These are phyloP conservation scores for Camponotus pennsylvanicus DNA, from an alignment of 1,140 invertebrate genomes.

Conservation along the genomic window DNA sequence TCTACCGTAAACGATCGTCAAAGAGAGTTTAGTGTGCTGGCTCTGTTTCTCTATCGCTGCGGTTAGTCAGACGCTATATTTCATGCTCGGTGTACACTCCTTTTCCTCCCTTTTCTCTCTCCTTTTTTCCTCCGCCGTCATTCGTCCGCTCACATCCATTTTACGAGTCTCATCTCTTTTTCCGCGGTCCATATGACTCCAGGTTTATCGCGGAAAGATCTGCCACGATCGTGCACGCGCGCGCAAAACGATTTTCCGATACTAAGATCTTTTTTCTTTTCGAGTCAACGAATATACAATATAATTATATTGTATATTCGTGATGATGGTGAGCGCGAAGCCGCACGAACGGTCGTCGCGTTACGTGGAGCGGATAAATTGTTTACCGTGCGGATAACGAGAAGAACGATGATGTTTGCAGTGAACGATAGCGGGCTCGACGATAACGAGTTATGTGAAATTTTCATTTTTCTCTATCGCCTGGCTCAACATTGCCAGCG, in stretches of 20 bases:
- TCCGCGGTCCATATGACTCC: conserved; percentile 9
- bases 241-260: neutral
- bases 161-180: conserved; percentile 50
- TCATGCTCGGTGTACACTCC: neutral
- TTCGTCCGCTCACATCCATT: conserved; percentile 44
- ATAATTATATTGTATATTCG: conserved; percentile 36
- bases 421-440: conserved; percentile 45
- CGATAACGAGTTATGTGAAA: conserved; percentile 60
- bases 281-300: conserved; percentile 16
- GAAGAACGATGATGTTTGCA: conserved; percentile 63
- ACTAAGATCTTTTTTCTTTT: conserved; percentile 4
- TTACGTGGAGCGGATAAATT: conserved; percentile 42
- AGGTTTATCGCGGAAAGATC: conserved; percentile 41
- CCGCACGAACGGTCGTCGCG: conserved; percentile 6
- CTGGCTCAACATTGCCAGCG: conserved; percentile 37
- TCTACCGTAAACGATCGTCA: conserved; percentile 44
- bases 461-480: conserved; percentile 59
- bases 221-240: neutral
- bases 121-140: neutral
- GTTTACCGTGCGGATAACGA: conserved; percentile 60
- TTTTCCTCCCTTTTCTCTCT: neutral
- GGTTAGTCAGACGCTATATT: conserved; percentile 63
- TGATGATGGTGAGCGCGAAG: conserved; percentile 17
- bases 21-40: conserved; percentile 51
- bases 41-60: conserved; percentile 7